These are phyloP conservation scores for Aleadryas rufinucha DNA, from an alignment of 2,113 vertebrate species.

Conservation along the genomic window DNA sequence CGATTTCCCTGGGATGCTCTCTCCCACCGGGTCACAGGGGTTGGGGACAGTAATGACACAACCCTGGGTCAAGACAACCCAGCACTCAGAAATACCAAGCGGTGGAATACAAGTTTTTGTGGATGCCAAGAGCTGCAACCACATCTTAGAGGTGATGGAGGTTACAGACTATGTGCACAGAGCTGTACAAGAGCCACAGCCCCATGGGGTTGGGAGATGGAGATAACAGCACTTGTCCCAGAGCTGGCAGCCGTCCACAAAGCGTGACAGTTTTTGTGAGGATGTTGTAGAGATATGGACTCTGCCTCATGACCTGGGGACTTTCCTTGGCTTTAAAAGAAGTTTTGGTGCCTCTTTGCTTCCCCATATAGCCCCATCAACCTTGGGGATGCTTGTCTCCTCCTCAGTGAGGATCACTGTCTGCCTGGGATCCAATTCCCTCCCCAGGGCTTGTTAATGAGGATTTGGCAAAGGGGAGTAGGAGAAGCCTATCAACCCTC, in stretches of 20 bases:
- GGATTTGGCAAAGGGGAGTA: neutral
- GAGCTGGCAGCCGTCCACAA: neutral
- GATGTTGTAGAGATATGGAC: neutral
- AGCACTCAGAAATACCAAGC: neutral
- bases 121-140: neutral
- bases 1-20: neutral
- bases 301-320: neutral
- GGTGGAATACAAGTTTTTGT: neutral
- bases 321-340: neutral
- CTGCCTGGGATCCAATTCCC: rapidly evolving
- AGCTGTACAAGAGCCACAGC: neutral
- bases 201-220: no score
- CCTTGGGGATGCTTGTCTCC: neutral
- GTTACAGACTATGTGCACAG: no score
- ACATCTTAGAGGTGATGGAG: neutral
- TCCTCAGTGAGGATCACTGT: neutral
- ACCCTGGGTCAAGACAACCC: neutral
- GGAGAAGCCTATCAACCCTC: neutral
- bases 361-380: neutral
- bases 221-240: neutral
- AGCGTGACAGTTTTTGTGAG: neutral
- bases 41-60: neutral
- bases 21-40: rapidly evolving
- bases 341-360: neutral
- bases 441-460: neutral